Evolutionary conservation across 2,113 vertebrate genomes (phyloP).

Genomic region (Lanius ludovicianus): DNA sequence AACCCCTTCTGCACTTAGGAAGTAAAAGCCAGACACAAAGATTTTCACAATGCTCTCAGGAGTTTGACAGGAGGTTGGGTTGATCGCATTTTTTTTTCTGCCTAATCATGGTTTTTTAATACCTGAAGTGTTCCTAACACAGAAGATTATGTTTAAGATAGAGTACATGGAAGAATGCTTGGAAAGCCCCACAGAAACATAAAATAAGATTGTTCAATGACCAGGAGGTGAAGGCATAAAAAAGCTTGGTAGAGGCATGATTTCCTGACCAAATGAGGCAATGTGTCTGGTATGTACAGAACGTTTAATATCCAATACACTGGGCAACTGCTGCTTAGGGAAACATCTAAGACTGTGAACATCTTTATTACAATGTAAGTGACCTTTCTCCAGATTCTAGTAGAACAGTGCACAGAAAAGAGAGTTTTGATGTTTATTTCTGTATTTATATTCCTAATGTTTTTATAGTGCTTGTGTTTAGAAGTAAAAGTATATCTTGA

Average conservation of each 20-base stretch:
- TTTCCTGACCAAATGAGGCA: background rate
- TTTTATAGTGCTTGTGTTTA: background rate
- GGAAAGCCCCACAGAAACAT: background rate
- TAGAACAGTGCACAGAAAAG: background rate
- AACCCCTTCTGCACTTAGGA: background rate
- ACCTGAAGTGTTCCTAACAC: background rate
- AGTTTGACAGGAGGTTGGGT: background rate
- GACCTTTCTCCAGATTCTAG: background rate
- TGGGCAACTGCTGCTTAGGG: background rate
- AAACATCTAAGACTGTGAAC: background rate
- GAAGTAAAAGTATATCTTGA: background rate
- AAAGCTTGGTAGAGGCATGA: background rate
- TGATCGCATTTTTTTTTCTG: background rate
- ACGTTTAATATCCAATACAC: constrained; percentile 20
- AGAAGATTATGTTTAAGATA: background rate
- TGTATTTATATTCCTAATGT: background rate
- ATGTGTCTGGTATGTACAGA: constrained; percentile 5
- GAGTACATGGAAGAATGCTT: background rate
- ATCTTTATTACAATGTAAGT: background rate
- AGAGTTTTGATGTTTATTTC: background rate
- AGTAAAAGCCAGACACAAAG: background rate
- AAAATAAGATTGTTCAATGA: background rate
- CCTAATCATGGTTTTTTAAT: background rate
- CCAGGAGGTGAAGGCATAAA: background rate
- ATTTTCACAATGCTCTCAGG: background rate